Evolutionary conservation across 2,113 vertebrate species (phyloP), one percentile per base, ranked within the genome.

Genomic region (Tyrannus savana): DNA sequence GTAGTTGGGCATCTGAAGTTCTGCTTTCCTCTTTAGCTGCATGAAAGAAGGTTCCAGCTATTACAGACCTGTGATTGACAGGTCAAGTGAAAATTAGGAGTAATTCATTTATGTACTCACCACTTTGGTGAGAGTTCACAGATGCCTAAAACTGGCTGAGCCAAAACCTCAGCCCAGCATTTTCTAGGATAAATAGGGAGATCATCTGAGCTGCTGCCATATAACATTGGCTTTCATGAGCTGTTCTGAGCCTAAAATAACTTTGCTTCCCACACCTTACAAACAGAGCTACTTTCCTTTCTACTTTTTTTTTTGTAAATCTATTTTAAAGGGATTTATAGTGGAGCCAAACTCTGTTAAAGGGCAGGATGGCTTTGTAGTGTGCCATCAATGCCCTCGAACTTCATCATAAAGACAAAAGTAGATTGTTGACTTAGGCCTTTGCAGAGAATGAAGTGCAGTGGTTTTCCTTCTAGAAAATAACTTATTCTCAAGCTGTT

Each of bases 191-290:
- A 88, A 91, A 81, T 83, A 67, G 64, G 37, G 66, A 85, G 82
- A 95, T 91, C 67, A 78, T 93, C 76, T 91, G 68, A 95, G 75
- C 90, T 81, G 64, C 89, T 95, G 88, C 95, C 72, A 60, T 92
- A n/a, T 80, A 93, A 88, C 84, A 75, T 60, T 31, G 64, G 84
- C 80, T 96, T 96, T 96, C 90, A 73, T 80, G 80, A 97, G 88
- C 85, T 92, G 83, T 94, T 94, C 92, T 63, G 46, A 71, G 64
- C 72, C 82, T 67, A 88, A 90, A 96, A 96, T 96, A 96, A 64
- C 69, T 84, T 56, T 76, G 23, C 90, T 96, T 90, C 91, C 90
- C 74, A 95, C 91, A 91, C 93, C 91, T 95, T 87, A 90, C 86
- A 89, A 94, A 73, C 81, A 89, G 46, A 93, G 62, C 77, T 84